Evolutionary conservation across 1,140 invertebrate species (phyloP), one percentile per base, ranked within the genome.

Genomic region (Subanguina moxae): DNA sequence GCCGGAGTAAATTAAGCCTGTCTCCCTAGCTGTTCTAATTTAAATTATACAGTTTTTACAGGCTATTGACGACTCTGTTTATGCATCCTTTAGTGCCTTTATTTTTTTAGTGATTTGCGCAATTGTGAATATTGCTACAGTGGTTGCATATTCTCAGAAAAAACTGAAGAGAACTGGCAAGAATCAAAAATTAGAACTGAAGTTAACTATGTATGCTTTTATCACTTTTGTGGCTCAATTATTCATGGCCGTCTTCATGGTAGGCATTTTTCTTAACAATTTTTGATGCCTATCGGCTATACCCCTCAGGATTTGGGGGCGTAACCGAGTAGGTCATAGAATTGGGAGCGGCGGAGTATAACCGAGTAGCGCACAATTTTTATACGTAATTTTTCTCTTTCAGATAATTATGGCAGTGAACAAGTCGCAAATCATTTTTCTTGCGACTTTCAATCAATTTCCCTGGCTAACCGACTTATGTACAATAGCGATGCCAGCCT

Each of bases 401-500:
- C 23, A 52, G 48, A 52, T 52, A 52, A 52, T 52, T 21, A 52
- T 52, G 48, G n/a, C 48, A 3, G n/a, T 52, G 48, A 8, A 15
- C 15, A 3, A 61, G 42, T 27, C 28, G n/a, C 58, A 19, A 27
- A 30, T 61, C 19, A 3, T 61, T 21, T 61, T 61, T n/a, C 27
- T 61, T 3, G 3, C 58, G 3, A 43, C 42, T 19, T 61, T 32
- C n/a, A 61, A 61, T n/a, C 58, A 61, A 43, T 21, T 45, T 19
- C 58, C 58, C 17, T 61, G 58, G 58, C 15, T 43, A 7, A 61
- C n/a, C 15, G 58, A 61, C 17, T 17, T 61, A 17, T 61, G 58
- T n/a, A 61, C 58, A 30, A 15, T 61, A 15, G 58, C 58, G 7
- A 43, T 61, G 58, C 58, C 58, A 5, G n/a, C 58, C 58, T 61